Percentiles rank a stretch among this genome's conserved stretches.
Conservation (phyloP, 2,797 vertebrate species). For the Rhinogobio ventralis region DNA sequence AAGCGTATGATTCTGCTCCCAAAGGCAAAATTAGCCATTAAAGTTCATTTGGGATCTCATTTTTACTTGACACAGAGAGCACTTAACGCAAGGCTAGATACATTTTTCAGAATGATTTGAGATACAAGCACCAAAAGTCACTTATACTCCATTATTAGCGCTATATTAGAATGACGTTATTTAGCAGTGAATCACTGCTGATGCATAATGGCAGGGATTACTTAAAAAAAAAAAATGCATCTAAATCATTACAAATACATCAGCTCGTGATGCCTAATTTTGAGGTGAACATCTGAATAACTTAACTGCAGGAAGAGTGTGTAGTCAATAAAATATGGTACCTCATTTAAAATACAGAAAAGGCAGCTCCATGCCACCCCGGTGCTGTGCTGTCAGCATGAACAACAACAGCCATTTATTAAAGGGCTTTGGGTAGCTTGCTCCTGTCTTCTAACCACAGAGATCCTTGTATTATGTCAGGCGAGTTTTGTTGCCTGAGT, state of each 20-base stretch:
- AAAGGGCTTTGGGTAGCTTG: constrained; percentile 36
- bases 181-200: background rate
- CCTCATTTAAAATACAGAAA: constrained; percentile 27
- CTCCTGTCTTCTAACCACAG: background rate
- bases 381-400: constrained; percentile 9
- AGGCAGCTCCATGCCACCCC: constrained; percentile 21
- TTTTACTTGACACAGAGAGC: constrained; percentile 20
- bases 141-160: background rate
- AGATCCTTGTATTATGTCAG: constrained; percentile 25
- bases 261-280: background rate
- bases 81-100: background rate
- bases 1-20: constrained; percentile 6
- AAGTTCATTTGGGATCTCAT: constrained; percentile 29
- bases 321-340: constrained; percentile 18
- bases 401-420: constrained; percentile 48
- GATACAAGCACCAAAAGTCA: background rate
- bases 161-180: background rate
- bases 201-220: background rate
- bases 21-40: constrained; percentile 35
- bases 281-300: constrained; percentile 7
- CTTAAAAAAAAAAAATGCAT: background rate
- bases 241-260: background rate
- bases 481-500: background rate
- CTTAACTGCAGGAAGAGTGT: background rate
- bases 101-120: constrained; percentile 24